Conservation (phyloP, 2,113 vertebrate genomes). For the Dasypus novemcinctus region DNA sequence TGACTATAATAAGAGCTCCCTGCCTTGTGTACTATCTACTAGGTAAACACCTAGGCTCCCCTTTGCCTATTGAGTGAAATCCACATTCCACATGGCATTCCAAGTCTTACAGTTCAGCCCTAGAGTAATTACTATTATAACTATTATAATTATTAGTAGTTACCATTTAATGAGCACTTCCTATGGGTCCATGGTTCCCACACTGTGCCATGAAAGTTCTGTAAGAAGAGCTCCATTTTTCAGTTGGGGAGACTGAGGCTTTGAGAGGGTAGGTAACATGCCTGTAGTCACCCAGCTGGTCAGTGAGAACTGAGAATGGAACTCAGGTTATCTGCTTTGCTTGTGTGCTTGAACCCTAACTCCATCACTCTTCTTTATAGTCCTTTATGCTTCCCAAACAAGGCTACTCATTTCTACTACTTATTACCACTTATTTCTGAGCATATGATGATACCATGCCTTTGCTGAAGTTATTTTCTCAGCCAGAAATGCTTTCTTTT, state of each 20-base stretch:
- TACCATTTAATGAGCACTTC: neutral
- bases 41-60: neutral
- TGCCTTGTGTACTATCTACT: neutral
- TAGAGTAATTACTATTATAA: neutral
- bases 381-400: neutral
- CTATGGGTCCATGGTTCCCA: neutral
- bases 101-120: neutral
- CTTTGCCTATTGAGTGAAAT: conserved; percentile 5
- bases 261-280: neutral
- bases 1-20: neutral
- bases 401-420: neutral
- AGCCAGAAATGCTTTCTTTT: neutral
- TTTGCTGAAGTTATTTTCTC: conserved; percentile 8
- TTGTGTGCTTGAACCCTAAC: neutral
- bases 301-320: neutral
- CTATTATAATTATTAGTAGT: neutral
- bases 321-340: neutral
- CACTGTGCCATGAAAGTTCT: neutral
- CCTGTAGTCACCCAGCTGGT: neutral
- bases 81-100: neutral
- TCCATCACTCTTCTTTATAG: neutral
- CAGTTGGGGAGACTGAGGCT: neutral
- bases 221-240: neutral
- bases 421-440: neutral
- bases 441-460: neutral